Conservation (phyloP, 2,888 invertebrate genomes). For the Latrodectus elegans region DNA sequence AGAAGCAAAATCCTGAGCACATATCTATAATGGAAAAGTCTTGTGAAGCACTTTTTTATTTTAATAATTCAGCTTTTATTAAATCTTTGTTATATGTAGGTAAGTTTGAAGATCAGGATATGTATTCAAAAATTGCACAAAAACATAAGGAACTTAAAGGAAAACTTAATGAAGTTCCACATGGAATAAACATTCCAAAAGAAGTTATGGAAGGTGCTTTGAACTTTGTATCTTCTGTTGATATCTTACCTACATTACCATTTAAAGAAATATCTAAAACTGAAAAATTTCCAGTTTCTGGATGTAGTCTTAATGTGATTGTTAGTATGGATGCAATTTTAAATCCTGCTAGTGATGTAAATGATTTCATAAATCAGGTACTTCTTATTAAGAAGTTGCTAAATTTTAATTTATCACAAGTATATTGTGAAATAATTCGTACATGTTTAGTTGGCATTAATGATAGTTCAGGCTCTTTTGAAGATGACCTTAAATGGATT, state of each 20-base stretch:
- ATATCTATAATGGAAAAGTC: conserved; percentile 74
- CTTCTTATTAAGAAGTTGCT: conserved; percentile 86
- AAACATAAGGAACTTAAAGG: conserved; percentile 84
- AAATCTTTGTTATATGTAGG: conserved; percentile 75
- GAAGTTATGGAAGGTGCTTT: conserved; percentile 71
- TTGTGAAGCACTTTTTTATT: conserved; percentile 73
- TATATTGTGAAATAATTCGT: conserved; percentile 91
- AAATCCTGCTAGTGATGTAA: conserved; percentile 89
- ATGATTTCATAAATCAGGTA: conserved; percentile 86
- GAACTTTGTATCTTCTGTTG: conserved; percentile 68
- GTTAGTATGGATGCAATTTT: conserved; percentile 88
- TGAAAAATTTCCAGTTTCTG: conserved; percentile 71
- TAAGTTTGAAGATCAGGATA: conserved; percentile 78
- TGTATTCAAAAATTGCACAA: conserved; percentile 81
- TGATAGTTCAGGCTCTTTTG: conserved; percentile 87
- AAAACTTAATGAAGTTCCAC: conserved; percentile 70
- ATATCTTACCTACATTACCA: conserved; percentile 63
- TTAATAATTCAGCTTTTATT: conserved; percentile 73
- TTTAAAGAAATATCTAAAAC: neutral
- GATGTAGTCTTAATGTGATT: conserved; percentile 75
- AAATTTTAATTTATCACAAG: conserved; percentile 83
- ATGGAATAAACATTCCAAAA: conserved; percentile 64
- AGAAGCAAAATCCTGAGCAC: conserved; percentile 71
- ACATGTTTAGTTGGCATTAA: conserved; percentile 92
- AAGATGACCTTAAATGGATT: conserved; percentile 86